phyloP scores from a whole-genome alignment of 2,113 vertebrate genomes.

The Otus sunia region DNA sequence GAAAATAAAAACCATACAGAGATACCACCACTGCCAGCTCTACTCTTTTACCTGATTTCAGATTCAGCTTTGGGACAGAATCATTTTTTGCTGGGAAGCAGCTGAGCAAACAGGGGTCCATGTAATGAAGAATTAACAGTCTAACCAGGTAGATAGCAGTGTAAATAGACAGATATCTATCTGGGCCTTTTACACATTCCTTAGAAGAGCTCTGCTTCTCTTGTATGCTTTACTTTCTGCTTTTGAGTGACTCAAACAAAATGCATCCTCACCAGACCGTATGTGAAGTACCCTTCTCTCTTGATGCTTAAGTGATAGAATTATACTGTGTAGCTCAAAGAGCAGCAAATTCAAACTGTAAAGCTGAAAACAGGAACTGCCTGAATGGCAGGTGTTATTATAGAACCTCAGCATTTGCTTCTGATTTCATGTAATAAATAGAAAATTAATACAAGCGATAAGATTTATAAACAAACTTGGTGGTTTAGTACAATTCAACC shows the following conservation, averaged over 20 bases:
- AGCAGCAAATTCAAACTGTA: background rate
- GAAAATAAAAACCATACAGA: background rate
- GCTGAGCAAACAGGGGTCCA: background rate
- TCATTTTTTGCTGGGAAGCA: background rate
- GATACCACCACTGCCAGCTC: background rate
- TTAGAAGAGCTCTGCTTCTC: background rate
- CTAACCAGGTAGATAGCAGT: background rate
- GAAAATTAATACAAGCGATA: fast-evolving
- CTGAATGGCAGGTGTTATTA: background rate
- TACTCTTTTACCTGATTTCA: background rate
- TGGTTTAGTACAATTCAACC: background rate
- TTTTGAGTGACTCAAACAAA: background rate
- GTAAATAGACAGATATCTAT: background rate
- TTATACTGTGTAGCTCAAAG: background rate
- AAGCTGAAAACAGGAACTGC: background rate
- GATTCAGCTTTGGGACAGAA: background rate
- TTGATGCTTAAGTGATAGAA: background rate
- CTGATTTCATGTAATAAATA: background rate
- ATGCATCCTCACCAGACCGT: background rate
- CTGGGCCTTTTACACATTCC: background rate
- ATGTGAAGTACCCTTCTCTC: background rate
- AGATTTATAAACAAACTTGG: background rate
- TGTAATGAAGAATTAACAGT: background rate
- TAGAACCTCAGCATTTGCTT: background rate
- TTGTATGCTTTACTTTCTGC: background rate